Percentiles rank a stretch among this genome's conserved stretches.
These are phyloP conservation scores for Megalopta genalis DNA, from an alignment of 1,140 invertebrate genomes.

Conservation along the genomic window DNA sequence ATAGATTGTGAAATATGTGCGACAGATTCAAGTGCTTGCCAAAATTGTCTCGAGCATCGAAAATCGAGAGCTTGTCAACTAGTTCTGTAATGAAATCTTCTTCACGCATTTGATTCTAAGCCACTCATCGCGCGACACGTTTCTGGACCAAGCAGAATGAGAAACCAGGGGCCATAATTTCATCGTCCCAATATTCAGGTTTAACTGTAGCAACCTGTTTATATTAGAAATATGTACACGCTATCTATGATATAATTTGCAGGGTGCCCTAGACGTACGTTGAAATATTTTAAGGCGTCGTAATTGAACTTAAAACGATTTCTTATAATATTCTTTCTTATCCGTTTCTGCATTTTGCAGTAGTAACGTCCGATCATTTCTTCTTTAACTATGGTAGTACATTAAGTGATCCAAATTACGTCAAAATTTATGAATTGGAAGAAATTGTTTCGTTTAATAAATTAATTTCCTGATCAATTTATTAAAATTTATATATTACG, in stretches of 20 bases:
- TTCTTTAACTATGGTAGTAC: no score
- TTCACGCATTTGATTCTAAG: neutral
- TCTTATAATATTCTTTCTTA: no score
- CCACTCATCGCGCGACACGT: neutral
- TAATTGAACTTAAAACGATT: no score
- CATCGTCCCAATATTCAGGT: neutral
- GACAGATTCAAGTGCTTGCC: conserved; percentile 45
- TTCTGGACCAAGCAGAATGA: conserved; percentile 47
- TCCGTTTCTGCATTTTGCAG: no score
- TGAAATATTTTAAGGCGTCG: neutral
- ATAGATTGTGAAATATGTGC: conserved; percentile 55
- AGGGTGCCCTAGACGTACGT: neutral
- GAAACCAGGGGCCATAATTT: conserved; percentile 26
- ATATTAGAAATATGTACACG: neutral
- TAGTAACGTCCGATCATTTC: no score
- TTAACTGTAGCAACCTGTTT: neutral
- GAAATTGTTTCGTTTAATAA: no score
- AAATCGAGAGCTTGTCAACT: neutral
- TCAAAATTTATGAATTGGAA: no score
- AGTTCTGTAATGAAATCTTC: neutral
- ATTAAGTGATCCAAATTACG: no score
- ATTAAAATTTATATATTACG: no score
- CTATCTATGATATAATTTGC: neutral
- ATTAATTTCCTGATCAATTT: no score
- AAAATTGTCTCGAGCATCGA: conserved; percentile 8